Evolutionary conservation across 1,140 invertebrate genomes (phyloP), one percentile per base, ranked within the genome.

Genomic region (Andrena cerasifolii): DNA sequence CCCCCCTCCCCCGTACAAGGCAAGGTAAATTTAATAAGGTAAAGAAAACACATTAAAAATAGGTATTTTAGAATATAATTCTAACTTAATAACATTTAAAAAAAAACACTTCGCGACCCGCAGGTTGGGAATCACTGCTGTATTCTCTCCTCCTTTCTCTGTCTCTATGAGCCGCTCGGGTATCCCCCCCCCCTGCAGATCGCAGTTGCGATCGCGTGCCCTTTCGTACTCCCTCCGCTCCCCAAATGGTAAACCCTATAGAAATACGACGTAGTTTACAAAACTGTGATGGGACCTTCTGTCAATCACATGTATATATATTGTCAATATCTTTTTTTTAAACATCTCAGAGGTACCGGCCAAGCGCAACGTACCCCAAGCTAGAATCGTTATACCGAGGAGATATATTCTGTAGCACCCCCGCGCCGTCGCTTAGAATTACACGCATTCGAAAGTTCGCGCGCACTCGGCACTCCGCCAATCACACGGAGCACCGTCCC

Each of bases 301-400:
- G 63, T 68, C 65, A 67, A 76, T 76, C 73, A 76, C 73, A 76
- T 76, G 73, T 76, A 76, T 76, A 76, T 76, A 76, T 76, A 76
- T 76, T 76, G 73, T 76, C 73, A 76, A 76, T 76, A 76, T 76
- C 65, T 76, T 76, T 70, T 71, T 71, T 58, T 10, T 40, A 76
- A 76, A 76, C 65, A 68, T 76, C 31, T 76, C 65, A 49, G 65
- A 68, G 73, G 73, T 76, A 76, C 43, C 54, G 73, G 12, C 24
- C 73, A 40, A 76, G 56, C 53, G 18, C 33, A 68, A 76, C 51
- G 73, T 68, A 68, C 73, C 63, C 31, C 40, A 76, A 76, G 73
- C 73, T 68, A 76, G 65, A 76, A 68, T 76, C 53, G 45, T 67
- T 47, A 58, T 58, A 68, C 53, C 63, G 73, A 67, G 47, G 40